Base-by-base conservation (phyloP, 2,113 vertebrate species). In the Acrocephalus kingi region DNA sequence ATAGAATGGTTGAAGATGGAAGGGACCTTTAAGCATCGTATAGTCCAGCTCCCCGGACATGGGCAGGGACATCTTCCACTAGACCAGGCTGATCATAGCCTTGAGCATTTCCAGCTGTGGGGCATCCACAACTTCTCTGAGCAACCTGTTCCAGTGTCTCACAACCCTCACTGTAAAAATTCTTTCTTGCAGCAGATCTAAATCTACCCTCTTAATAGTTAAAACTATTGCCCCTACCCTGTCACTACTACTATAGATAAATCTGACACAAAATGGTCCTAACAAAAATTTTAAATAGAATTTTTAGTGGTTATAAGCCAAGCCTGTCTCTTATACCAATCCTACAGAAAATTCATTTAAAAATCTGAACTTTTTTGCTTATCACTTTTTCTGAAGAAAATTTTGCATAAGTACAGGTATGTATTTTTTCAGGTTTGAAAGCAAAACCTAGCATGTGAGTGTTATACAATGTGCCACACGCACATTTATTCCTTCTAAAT, bases 21-120 rank as follows among this genome's bases (percentile, higher is more conserved):
- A 73, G 3, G 13, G 13, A 19, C 9, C 9, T 54, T 45, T 46
- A 43, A 73, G 48, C 10, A n/a, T 64, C 0, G 0, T 15, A 7
- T 56, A 20, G 25, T 56, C 39, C 51, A 51, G 9, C 3, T 7
- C 7, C 33, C 6, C 1, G 13, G n/a, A 46, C 15, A 16, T 4
- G 6, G 14, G 7, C 43, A 49, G 58, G 35, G 20, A 15, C 20
- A 41, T 2, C 10, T 69, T 68, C 48, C 16, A 3, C 11, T 55
- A 62, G 46, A 75, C 3, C n/a, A 22, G 24, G 17, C 0, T 75
- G 69, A 25, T 41, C 30, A 41, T 20, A 75, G 30, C 54, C 46
- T 61, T 61, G 24, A 76, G n/a, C 25, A 13, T 69, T 62, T 76
- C 46, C 71, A 55, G 30, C 24, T 54, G 12, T 61, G 62, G 54